These are phyloP conservation scores for Symphodus melops DNA, from an alignment of 2,113 vertebrate genomes.

Conservation along the genomic window DNA sequence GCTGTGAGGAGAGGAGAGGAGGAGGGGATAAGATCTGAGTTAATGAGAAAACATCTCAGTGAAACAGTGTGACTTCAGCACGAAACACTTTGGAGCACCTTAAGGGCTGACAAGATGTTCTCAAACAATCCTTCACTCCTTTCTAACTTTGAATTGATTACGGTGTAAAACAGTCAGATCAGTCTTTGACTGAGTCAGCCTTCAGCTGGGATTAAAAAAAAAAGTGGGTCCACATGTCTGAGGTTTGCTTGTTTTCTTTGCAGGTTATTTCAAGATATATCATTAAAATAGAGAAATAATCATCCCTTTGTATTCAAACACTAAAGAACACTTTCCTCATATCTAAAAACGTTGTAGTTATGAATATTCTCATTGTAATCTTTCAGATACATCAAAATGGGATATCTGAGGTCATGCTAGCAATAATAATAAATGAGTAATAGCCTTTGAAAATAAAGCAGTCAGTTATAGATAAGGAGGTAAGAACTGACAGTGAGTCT, in stretches of 20 bases:
- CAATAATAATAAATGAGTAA: too few species aligned
- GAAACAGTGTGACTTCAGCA: background rate
- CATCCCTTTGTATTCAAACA: too few species aligned
- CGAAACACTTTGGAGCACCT: background rate
- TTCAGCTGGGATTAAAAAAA: background rate
- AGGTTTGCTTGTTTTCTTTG: background rate
- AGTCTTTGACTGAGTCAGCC: background rate
- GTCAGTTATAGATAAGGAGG: too few species aligned
- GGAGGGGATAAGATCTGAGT: slow-evolving; percentile 18
- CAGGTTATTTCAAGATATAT: background rate
- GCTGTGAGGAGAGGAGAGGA: slow-evolving; percentile 8
- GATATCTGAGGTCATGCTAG: too few species aligned
- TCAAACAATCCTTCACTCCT: background rate
- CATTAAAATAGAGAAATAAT: too few species aligned
- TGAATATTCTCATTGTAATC: too few species aligned
- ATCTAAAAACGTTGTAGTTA: too few species aligned
- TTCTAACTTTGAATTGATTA: background rate
- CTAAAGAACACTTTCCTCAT: too few species aligned
- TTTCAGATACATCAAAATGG: too few species aligned
- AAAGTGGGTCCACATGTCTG: background rate
- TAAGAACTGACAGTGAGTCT: too few species aligned
- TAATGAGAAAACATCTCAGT: slow-evolving; percentile 31
- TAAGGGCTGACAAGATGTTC: background rate
- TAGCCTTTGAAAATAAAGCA: too few species aligned
- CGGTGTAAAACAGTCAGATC: background rate